These are phyloP conservation scores for Eupelmus urozonus DNA, from an alignment of 2,888 invertebrate species.

Conservation along the genomic window DNA sequence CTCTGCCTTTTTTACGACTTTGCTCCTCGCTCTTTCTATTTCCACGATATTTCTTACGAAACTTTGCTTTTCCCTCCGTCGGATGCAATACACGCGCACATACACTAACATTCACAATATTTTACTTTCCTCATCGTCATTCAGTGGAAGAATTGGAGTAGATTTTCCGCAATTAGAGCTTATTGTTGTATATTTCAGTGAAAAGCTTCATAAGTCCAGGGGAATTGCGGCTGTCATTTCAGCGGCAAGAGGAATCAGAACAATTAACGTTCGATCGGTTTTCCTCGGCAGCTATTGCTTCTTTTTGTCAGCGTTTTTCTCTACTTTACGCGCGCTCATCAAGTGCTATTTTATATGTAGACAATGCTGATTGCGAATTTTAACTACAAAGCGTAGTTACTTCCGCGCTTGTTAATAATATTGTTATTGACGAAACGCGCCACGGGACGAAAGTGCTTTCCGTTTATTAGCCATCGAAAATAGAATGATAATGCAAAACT, in stretches of 20 bases:
- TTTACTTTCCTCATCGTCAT: slow-evolving; percentile 16
- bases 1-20: slow-evolving; percentile 11
- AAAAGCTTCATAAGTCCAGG: slow-evolving; percentile 32
- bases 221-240: slow-evolving; percentile 19
- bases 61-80: slow-evolving; percentile 9
- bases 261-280: slow-evolving; percentile 26
- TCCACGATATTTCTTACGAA: slow-evolving; percentile 59
- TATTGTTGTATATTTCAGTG: slow-evolving; percentile 26
- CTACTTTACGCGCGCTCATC: too few relatives aligned
- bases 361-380: neutral
- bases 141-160: neutral
- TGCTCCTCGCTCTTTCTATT: slow-evolving; percentile 54
- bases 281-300: neutral
- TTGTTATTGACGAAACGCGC: too few relatives aligned
- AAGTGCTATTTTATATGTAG: neutral
- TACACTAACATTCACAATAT: neutral
- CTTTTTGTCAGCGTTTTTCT: neutral
- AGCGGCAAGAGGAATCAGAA: slow-evolving; percentile 3
- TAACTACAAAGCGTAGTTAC: neutral
- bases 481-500: too few relatives aligned
- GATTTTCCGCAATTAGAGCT: slow-evolving; percentile 45
- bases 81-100: neutral
- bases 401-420: too few relatives aligned
- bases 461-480: too few relatives aligned
- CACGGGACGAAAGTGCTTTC: too few relatives aligned